Evolutionary conservation across 2,888 invertebrate genomes (phyloP), one percentile per base, ranked within the genome.

Genomic region (Pyrrhosoma nymphula): DNA sequence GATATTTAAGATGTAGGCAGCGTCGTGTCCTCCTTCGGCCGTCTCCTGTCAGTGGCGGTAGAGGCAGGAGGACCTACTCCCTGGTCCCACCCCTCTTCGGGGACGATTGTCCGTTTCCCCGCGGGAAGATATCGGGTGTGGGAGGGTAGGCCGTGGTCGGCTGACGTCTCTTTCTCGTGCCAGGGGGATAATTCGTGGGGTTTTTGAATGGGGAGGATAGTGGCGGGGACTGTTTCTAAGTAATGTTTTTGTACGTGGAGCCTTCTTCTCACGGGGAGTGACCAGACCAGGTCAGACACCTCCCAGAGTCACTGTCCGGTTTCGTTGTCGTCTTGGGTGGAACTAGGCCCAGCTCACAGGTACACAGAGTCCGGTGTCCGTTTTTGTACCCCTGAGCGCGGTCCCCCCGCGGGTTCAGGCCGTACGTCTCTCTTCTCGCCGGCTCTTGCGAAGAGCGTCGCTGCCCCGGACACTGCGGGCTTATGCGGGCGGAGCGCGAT

Each of bases 391-490:
- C 47, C 47, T 47, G 47, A 47, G 47, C 47, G 47, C 47, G 47
- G 47, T 47, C 47, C 47, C 47, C 47, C 47, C 47, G 47, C 47
- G 47, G 47, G 2, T 8, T 47, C 47, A n/a, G n/a, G n/a, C n/a
- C n/a, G n/a, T n/a, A 2, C 47, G 47, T 47, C 47, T 4, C 60
- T 60, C 60, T 20, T 14, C 60, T 60, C 6, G 18, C 60, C 16
- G 60, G 60, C 47, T 2, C 26, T 23, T 26, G 39, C 47, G 47
- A 39, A 47, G 60, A 35, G 47, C 56, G 30, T 56, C 60, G 89
- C 95, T 63, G 26, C 95, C 69, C 95, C 39, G 56, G 47, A 56
- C 95, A 63, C 95, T 56, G 60, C 60, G 88, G 56, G 56, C 26
- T 26, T 30, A 90, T 56, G 90, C 90, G 56, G 56, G 69, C 26